These are phyloP conservation scores for Parnassius apollo DNA, from an alignment of 2,888 invertebrate species.

Conservation along the genomic window DNA sequence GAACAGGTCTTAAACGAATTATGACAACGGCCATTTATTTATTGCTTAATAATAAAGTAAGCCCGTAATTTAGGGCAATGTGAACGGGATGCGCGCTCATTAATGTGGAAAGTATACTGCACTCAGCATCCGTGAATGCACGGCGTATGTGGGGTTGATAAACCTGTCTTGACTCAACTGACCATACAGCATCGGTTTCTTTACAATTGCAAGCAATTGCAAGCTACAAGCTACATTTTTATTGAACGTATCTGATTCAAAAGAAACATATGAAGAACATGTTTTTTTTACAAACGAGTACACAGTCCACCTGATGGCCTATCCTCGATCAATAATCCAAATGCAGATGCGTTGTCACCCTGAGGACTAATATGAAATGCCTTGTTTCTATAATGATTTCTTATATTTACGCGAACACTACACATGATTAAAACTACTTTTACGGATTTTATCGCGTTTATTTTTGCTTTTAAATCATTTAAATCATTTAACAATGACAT, in stretches of 20 bases:
- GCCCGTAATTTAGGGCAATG: conserved; percentile 38
- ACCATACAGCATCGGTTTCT: conserved; percentile 58
- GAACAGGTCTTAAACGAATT: conserved; percentile 17
- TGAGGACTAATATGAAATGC: too few relatives aligned
- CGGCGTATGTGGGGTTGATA: conserved; percentile 65
- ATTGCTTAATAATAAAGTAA: conserved; percentile 29
- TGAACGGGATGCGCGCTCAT: conserved; percentile 64
- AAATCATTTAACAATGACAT: too few relatives aligned
- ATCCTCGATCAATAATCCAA: too few relatives aligned
- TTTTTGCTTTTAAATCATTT: too few relatives aligned
- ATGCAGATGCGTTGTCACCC: too few relatives aligned
- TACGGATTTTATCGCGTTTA: too few relatives aligned
- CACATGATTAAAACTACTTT: too few relatives aligned
- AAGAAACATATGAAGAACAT: conserved; percentile 29
- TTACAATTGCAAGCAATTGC: conserved; percentile 66
- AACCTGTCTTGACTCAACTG: conserved; percentile 57
- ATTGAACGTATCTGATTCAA: conserved; percentile 54
- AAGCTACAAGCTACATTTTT: conserved; percentile 57
- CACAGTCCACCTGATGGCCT: too few relatives aligned
- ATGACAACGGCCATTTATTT: conserved; percentile 33
- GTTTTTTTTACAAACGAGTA: too few relatives aligned
- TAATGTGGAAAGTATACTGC: conserved; percentile 63
- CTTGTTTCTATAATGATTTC: too few relatives aligned
- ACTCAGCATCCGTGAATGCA: conserved; percentile 74
- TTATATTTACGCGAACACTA: too few relatives aligned